Evolutionary conservation across 2,888 invertebrate genomes (phyloP), one percentile per base, ranked within the genome.

Genomic region (Tanypteryx hageni): DNA sequence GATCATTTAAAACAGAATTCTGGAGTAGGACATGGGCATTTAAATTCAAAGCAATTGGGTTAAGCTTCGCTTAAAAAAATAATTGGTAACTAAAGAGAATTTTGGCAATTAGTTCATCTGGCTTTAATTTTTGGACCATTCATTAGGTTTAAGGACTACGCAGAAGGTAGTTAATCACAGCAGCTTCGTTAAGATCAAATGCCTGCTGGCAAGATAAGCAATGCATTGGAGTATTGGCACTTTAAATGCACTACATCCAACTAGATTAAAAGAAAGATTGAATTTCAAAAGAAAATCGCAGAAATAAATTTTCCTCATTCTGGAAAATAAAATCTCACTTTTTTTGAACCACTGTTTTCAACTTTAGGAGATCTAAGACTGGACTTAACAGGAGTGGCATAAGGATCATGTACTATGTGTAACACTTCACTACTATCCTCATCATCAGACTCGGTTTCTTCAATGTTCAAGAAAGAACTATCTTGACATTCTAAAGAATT

Each of bases 311-410:
- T 27, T 4, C 22, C 9, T 76, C 27, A 76, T 76, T 83, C 92
- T 16, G 92, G 92, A 86, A 94, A 92, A 89, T 94, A 94, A 93
- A 95, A 95, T 92, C 94, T 93, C 7, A 95, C 95, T 8, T 93
- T 94, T 92, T 94, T 95, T 16, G 93, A 83, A 56, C 93, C 94
- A 92, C 58, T 58, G 22, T 61, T 68, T 18, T 57, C 64, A 10
- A 58, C 31, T 93, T 94, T 92, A 94, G 94, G 68, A 92, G 92
- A 93, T 8, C 93, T 94, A 16, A 94, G 93, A 58, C 92, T 94
- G 44, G 94, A 93, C 92, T 94, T 94, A 5, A 92, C 92, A 7
- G 94, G 93, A 0, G 94, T 94, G 16, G 68, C 27, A 18, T 92
- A 64, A 18, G 44, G 83, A n/a, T 44, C 64, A 11, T 64, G 14